A percentile compares a stretch with the other conserved stretches of the same genome.
These are phyloP conservation scores for Menidia menidia DNA, from an alignment of 2,797 vertebrate genomes.

Conservation along the genomic window DNA sequence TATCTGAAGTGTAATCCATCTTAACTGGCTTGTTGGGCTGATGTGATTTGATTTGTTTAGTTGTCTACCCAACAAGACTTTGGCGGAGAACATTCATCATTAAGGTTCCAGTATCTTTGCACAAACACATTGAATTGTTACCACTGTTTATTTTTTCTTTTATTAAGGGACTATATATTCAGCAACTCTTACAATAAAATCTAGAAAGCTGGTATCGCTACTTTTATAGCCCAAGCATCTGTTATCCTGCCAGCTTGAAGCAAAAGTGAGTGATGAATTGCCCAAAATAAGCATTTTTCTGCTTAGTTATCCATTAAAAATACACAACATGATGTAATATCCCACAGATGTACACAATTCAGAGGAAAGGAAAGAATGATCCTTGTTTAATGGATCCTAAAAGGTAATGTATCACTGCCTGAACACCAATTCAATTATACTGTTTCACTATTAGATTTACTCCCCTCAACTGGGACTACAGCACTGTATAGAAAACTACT, in stretches of 20 bases:
- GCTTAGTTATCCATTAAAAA: conserved; percentile 10
- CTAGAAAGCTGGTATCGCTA: background rate
- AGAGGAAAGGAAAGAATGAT: conserved; percentile 49
- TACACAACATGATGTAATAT: conserved; percentile 24
- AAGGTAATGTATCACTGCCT: conserved; percentile 70
- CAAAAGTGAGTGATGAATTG: background rate
- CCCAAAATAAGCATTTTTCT: conserved; percentile 15
- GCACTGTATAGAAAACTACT: conserved; percentile 56
- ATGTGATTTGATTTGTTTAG: conserved; percentile 13
- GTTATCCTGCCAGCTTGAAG: conserved; percentile 2
- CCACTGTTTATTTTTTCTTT: background rate
- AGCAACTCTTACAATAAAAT: background rate
- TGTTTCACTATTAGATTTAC: conserved; percentile 73
- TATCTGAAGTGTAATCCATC: conserved; percentile 2
- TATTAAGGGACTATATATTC: background rate
- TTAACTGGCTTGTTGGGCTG: conserved; percentile 12
- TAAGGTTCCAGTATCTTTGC: background rate
- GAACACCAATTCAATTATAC: conserved; percentile 72
- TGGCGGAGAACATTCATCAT: background rate
- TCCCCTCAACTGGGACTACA: conserved; percentile 49
- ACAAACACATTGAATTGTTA: background rate
- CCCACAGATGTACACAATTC: conserved; percentile 22
- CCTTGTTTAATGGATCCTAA: conserved; percentile 65
- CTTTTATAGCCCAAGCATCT: conserved; percentile 17
- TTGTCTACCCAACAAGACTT: too few relatives aligned